Conservation (phyloP, 2,113 vertebrate genomes). For the Gracilinanus agilis region DNA sequence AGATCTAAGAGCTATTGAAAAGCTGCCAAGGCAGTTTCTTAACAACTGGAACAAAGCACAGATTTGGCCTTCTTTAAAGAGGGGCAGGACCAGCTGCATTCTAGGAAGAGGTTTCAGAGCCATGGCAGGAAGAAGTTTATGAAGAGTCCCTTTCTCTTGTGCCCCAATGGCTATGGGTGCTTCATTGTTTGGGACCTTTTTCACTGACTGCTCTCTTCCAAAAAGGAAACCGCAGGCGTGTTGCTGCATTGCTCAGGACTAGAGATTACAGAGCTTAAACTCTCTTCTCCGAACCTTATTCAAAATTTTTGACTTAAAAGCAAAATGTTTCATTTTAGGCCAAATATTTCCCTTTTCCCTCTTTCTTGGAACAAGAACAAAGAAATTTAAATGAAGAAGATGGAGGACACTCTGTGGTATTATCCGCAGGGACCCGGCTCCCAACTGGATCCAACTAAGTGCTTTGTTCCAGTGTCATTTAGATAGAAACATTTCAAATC, state of each 20-base stretch:
- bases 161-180: slow-evolving; percentile 51
- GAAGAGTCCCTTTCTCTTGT: slow-evolving; percentile 74
- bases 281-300: slow-evolving; percentile 86
- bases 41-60: neutral
- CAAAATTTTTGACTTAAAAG: slow-evolving; percentile 88
- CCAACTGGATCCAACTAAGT: slow-evolving; percentile 85
- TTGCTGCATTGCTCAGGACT: slow-evolving; percentile 77
- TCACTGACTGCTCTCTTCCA: slow-evolving; percentile 76
- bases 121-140: slow-evolving; percentile 65
- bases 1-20: neutral
- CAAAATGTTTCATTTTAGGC: slow-evolving; percentile 89
- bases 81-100: slow-evolving; percentile 73
- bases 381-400: slow-evolving; percentile 89
- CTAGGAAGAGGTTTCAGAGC: slow-evolving; percentile 64
- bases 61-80: slow-evolving; percentile 40
- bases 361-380: slow-evolving; percentile 86
- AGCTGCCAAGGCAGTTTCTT: neutral
- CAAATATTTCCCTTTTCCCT: slow-evolving; percentile 81
- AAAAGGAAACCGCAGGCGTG: slow-evolving; percentile 83
- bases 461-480: slow-evolving; percentile 88
- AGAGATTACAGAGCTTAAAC: slow-evolving; percentile 85
- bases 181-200: slow-evolving; percentile 79
- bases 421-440: slow-evolving; percentile 85
- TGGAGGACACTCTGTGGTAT: slow-evolving; percentile 83
- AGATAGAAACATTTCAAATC: slow-evolving; percentile 86